Conservation (phyloP, 2,113 vertebrate genomes). For the Arothron firmamentum region DNA sequence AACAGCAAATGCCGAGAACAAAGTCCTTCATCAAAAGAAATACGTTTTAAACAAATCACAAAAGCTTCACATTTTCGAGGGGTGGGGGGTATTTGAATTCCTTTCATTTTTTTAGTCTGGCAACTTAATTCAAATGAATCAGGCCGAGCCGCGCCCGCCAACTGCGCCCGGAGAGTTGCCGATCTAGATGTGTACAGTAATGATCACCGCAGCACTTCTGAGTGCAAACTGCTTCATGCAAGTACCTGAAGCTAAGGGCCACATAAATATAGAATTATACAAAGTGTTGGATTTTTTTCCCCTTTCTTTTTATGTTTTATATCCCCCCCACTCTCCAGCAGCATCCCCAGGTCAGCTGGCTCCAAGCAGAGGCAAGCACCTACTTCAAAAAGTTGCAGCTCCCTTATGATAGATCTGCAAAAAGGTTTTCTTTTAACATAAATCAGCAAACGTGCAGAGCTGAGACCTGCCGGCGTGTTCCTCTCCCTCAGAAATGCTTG, state of each 20-base stretch:
- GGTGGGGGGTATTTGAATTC: conserved; percentile 40
- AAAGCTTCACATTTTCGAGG: conserved; percentile 21
- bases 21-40: conserved; percentile 61
- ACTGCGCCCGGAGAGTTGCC: conserved; percentile 65
- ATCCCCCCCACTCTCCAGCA: conserved; percentile 54
- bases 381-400: conserved; percentile 74
- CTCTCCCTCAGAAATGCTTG: conserved; percentile 63
- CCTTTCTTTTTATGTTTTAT: conserved; percentile 66
- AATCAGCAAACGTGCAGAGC: conserved; percentile 75
- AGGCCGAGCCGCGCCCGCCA: conserved; percentile 46
- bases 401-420: conserved; percentile 70
- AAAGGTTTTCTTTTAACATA: conserved; percentile 75
- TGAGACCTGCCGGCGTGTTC: conserved; percentile 64
- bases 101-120: conserved; percentile 62
- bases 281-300: conserved; percentile 72
- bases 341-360: conserved; percentile 64
- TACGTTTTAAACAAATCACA: conserved; percentile 13
- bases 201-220: conserved; percentile 60
- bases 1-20: conserved; percentile 22
- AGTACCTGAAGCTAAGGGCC: conserved; percentile 71
- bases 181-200: conserved; percentile 43
- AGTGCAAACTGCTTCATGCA: conserved; percentile 67
- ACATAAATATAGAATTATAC: conserved; percentile 75
- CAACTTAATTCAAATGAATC: conserved; percentile 69
- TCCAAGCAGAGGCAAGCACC: conserved; percentile 62